Evolutionary conservation across 2,113 vertebrate species (phyloP).

Genomic region (Conger conger): DNA sequence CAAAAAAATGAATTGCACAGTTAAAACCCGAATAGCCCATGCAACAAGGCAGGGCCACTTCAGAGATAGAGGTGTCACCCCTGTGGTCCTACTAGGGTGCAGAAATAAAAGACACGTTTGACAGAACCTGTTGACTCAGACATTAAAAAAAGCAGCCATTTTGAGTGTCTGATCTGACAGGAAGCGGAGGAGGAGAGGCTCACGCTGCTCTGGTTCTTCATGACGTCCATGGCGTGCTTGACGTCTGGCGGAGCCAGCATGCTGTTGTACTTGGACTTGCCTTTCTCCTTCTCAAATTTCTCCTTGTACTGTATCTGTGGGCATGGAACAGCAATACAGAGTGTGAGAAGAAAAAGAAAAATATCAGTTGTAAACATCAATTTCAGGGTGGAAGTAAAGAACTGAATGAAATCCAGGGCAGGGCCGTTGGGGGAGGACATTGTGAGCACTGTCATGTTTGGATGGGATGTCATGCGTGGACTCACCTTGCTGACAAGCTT

Average conservation of each 20-base stretch:
- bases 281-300: slow-evolving; percentile 92
- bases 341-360: not conserved
- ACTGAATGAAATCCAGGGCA: not conserved
- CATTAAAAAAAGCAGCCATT: not conserved
- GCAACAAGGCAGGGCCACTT: not conserved
- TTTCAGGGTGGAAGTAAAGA: not conserved
- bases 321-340: not conserved
- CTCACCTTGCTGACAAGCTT: slow-evolving; percentile 87
- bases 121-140: not conserved
- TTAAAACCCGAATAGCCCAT: not conserved
- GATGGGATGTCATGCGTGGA: not conserved
- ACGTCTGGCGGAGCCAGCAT: slow-evolving; percentile 91
- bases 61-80: not conserved
- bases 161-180: not conserved
- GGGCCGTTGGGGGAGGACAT: not conserved
- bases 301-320: slow-evolving; percentile 89
- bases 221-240: slow-evolving; percentile 90
- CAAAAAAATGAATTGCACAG: not conserved
- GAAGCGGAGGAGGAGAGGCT: slow-evolving; percentile 50
- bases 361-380: not conserved
- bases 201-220: slow-evolving; percentile 90
- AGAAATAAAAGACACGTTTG: not conserved
- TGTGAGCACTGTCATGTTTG: not conserved
- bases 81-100: not conserved
- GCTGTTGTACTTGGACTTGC: slow-evolving; percentile 87